Base-by-base conservation (phyloP, 2,888 invertebrate genomes). In the Andrena haemorrhoa region DNA sequence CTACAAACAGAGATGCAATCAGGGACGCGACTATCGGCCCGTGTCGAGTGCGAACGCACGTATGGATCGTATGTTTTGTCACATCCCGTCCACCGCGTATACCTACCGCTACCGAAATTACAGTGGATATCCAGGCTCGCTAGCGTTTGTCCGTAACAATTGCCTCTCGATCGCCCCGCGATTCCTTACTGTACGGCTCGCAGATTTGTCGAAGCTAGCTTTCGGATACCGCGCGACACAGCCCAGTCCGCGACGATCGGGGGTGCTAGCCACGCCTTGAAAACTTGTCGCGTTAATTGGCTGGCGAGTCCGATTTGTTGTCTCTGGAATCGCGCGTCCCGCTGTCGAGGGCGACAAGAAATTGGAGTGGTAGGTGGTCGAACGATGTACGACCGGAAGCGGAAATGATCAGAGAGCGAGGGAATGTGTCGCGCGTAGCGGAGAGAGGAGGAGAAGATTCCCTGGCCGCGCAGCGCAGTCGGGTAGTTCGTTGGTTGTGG, bases 1-100 rank as follows among this genome's bases (percentile, higher is more conserved):
- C 83, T 79, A 83, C 88, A 88, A 89, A 90, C 90, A 88, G 85
- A 87, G 86, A 79, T 78, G 90, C 91, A 90, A 91, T 91, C 91
- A 91, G 89, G 84, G 79, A 79, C 81, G 83, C 85, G 87, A 75
- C 74, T 81, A 84, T 79, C 84, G 76, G 82, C 69, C 84, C 84
- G 86, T 85, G 78, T 75, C 66, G 84, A 88, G 87, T 82, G 83
- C 84, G 87, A 81, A 82, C 79, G 79, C 79, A 56, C 79, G 79
- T 78, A 77, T 58, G 66, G 72, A 89, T 83, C 84, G 81, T 80
- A 64, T 73, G 85, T 86, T 86, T 86, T 68, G 83, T 75, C 75
- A 83, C 76, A 64, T 83, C 72, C 82, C 70, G 56, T 68, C 71
- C 82, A 75, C 76, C 75, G 82, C 56, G 68, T 51, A n/a, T n/a